phyloP scores from a whole-genome alignment of 2,113 vertebrate species.

The Porphyrio hochstetteri region DNA sequence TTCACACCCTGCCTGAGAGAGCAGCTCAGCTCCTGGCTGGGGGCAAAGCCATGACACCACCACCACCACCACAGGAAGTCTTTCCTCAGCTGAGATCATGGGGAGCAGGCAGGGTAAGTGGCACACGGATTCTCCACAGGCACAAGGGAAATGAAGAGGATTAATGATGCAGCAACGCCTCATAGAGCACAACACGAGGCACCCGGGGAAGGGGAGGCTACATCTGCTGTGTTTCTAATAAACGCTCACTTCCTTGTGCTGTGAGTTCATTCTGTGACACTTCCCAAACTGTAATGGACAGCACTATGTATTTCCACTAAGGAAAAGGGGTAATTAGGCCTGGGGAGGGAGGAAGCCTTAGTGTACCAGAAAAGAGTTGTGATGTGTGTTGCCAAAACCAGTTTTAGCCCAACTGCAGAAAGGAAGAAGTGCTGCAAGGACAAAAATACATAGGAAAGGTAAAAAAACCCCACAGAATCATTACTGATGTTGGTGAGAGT shows the following conservation, averaged over 20 bases:
- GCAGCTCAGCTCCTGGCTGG: too few relatives aligned
- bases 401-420: not conserved
- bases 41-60: too few relatives aligned
- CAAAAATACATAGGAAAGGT: not conserved
- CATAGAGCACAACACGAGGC: not conserved
- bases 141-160: not conserved
- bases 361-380: not conserved
- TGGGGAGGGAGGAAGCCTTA: not conserved
- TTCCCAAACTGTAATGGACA: not conserved
- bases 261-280: not conserved
- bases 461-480: accelerated
- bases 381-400: not conserved
- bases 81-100: not conserved
- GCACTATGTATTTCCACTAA: not conserved
- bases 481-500: not conserved
- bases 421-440: not conserved
- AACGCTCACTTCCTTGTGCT: not conserved
- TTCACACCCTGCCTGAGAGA: too few relatives aligned
- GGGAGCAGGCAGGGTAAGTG: not conserved
- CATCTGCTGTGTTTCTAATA: not conserved
- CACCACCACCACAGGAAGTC: not conserved
- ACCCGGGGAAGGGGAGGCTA: not conserved
- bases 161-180: not conserved
- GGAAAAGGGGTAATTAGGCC: not conserved
- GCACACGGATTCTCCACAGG: not conserved